Evolutionary conservation across 2,797 vertebrate species (phyloP).

Genomic region (Melanotaenia maccullochi): DNA sequence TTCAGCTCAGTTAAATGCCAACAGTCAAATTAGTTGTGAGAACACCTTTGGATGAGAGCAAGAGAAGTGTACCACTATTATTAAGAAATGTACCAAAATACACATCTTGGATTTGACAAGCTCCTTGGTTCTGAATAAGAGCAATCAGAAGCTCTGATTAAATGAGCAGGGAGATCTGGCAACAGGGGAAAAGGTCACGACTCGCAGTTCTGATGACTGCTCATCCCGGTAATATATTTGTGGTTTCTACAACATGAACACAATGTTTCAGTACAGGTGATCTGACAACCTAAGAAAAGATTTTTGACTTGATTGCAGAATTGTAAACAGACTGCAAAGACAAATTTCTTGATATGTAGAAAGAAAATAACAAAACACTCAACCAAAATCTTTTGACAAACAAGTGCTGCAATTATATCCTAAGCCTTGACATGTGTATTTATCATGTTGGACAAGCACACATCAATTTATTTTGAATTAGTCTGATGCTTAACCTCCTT

Average conservation of each 20-base stretch:
- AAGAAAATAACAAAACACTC: background rate
- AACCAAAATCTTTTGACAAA: background rate
- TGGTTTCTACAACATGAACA: background rate
- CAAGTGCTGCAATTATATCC: background rate
- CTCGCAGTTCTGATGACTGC: slow-evolving; percentile 18
- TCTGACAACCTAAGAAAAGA: slow-evolving; percentile 2
- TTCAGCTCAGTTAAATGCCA: slow-evolving; percentile 47
- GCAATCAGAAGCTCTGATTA: slow-evolving; percentile 38
- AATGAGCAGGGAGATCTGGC: slow-evolving; percentile 17
- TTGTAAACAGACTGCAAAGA: too few relatives aligned
- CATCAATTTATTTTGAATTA: background rate
- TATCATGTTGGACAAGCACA: background rate
- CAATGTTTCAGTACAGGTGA: background rate
- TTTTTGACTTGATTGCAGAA: background rate
- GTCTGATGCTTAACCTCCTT: background rate
- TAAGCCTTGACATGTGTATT: background rate
- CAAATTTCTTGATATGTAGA: background rate
- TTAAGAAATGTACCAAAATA: slow-evolving; percentile 28
- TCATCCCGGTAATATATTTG: background rate
- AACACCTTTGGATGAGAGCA: slow-evolving; percentile 5
- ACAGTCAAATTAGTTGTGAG: slow-evolving; percentile 37
- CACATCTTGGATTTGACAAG: slow-evolving; percentile 17
- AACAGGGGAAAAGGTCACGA: slow-evolving; percentile 14
- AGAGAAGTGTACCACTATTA: slow-evolving; percentile 20
- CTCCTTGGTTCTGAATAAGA: slow-evolving; percentile 22